Percentiles rank a stretch among this genome's conserved stretches.
phyloP scores from a whole-genome alignment of 2,113 vertebrate species.

The Seriola aureovittata region DNA sequence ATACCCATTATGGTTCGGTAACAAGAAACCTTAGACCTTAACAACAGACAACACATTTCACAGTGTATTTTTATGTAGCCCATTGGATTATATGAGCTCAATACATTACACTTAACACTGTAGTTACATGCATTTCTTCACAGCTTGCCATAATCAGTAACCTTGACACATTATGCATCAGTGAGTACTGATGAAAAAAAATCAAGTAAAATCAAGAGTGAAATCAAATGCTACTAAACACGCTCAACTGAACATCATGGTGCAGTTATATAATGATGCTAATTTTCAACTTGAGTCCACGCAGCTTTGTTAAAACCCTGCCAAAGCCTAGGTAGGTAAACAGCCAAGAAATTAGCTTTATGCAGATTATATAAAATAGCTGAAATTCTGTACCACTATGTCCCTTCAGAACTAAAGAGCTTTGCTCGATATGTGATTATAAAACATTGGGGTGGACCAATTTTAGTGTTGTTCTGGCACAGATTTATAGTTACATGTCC shows the following conservation, averaged over 20 bases:
- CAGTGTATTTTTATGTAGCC: background rate
- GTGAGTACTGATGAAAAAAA: conserved; percentile 17
- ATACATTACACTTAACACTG: background rate
- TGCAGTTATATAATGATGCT: conserved; percentile 54
- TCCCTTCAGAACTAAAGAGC: conserved; percentile 44
- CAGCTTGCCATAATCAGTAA: conserved; percentile 7
- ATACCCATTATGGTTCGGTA: conserved; percentile 10
- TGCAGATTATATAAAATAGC: conserved; percentile 50
- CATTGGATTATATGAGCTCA: background rate
- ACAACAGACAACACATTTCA: conserved; percentile 13
- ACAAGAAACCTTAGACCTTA: conserved; percentile 11
- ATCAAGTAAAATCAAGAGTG: conserved; percentile 17
- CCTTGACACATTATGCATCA: conserved; percentile 24
- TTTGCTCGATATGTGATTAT: conserved; percentile 43
- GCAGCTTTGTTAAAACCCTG: conserved; percentile 24
- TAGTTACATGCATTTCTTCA: conserved; percentile 7
- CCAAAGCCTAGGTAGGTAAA: conserved; percentile 38
- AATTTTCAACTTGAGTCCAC: conserved; percentile 49
- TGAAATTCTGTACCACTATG: conserved; percentile 46
- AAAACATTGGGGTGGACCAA: conserved; percentile 14
- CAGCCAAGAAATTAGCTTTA: conserved; percentile 51
- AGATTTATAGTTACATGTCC: background rate
- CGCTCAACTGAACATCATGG: conserved; percentile 27
- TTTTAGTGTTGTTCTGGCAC: conserved; percentile 4
- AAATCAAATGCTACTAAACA: conserved; percentile 44